Percentiles rank a stretch among this genome's conserved stretches.
Evolutionary conservation across 1,140 invertebrate species (phyloP).

Genomic region (Eriocheir sinensis): DNA sequence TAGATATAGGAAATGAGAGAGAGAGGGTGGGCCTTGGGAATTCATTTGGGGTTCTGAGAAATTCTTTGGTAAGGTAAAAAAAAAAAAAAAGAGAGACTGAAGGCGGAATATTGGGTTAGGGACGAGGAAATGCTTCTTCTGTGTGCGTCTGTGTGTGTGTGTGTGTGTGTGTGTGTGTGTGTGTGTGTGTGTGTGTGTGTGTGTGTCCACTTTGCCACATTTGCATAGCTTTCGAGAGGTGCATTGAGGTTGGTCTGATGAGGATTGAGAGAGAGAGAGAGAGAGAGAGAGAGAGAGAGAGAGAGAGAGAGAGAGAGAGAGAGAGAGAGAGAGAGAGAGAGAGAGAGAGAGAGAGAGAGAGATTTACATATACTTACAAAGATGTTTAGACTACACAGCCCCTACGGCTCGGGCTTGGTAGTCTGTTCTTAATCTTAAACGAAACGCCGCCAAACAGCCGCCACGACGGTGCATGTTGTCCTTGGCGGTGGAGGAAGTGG

Average conservation of each 20-base stretch:
- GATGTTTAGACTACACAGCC: no score
- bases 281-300: not conserved
- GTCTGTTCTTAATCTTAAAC: no score
- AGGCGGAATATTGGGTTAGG: not conserved
- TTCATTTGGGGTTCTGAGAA: no score
- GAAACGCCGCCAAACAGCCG: no score
- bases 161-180: constrained; percentile 45
- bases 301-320: constrained; percentile 13
- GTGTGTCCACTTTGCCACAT: constrained; percentile 48
- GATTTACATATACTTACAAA: no score
- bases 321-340: not conserved
- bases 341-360: constrained; percentile 45
- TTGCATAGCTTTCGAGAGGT: constrained; percentile 46
- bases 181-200: constrained; percentile 45
- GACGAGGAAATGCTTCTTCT: not conserved
- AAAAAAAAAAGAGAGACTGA: no score
- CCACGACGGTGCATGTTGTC: no score
- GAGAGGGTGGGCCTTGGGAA: no score
- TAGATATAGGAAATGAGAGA: no score
- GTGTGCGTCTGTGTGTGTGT: constrained; percentile 30
- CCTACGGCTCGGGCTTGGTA: no score
- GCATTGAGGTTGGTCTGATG: constrained; percentile 27
- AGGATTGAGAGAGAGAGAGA: not conserved
- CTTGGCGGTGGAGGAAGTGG: no score
- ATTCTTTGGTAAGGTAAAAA: no score